These are phyloP conservation scores for Mamestra configurata DNA, from an alignment of 1,140 invertebrate genomes.

Conservation along the genomic window DNA sequence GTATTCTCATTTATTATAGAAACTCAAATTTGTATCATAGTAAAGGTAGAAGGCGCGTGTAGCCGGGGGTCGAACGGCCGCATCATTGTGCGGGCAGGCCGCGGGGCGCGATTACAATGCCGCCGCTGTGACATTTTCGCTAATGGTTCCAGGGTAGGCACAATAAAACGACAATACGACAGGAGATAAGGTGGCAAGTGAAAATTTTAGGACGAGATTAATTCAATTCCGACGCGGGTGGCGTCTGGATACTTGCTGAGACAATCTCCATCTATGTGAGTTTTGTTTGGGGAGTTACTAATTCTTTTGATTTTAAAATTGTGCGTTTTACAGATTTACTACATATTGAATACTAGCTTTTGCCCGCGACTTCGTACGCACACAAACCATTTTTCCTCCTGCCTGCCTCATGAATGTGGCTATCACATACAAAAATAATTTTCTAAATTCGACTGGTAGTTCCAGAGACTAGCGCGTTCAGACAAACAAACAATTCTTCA, in stretches of 20 bases:
- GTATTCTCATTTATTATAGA: slow-evolving; percentile 79
- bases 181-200: slow-evolving; percentile 86
- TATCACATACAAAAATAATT: no score
- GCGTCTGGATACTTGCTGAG: slow-evolving; percentile 64
- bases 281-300: neutral
- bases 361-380: no score
- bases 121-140: slow-evolving; percentile 85
- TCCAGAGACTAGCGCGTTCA: no score
- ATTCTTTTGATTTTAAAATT: neutral
- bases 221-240: slow-evolving; percentile 75
- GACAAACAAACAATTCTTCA: no score
- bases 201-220: slow-evolving; percentile 86
- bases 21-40: slow-evolving; percentile 81
- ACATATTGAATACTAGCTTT: no score
- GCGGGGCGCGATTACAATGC: slow-evolving; percentile 84
- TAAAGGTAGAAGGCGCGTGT: slow-evolving; percentile 76
- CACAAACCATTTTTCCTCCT: no score
- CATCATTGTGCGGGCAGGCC: slow-evolving; percentile 82
- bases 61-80: slow-evolving; percentile 76
- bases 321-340: neutral
- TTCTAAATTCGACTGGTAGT: no score
- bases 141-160: slow-evolving; percentile 86
- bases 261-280: slow-evolving; percentile 25
- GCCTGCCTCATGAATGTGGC: no score
- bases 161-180: slow-evolving; percentile 87